These are phyloP conservation scores for Esox lucius DNA, from an alignment of 2,797 vertebrate species.

Conservation along the genomic window DNA sequence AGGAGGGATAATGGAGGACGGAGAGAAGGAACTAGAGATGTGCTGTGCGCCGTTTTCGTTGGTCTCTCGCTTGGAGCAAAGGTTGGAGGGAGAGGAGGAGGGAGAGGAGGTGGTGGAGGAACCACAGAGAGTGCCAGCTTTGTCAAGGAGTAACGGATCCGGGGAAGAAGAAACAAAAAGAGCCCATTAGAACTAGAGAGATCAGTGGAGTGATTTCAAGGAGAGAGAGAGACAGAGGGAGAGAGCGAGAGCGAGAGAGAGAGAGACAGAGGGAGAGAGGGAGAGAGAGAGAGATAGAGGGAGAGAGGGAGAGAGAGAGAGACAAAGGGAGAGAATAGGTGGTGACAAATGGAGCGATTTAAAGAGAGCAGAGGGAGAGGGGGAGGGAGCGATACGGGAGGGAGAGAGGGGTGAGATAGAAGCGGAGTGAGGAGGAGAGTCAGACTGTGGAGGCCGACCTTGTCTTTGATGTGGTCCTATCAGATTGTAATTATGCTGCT, in stretches of 20 bases:
- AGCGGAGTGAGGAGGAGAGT: constrained; percentile 1
- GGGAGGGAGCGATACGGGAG: too few relatives aligned
- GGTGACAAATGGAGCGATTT: constrained; percentile 1
- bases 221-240: too few relatives aligned
- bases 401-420: constrained; percentile 1
- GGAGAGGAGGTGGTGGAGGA: constrained; percentile 21
- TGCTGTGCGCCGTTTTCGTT: too few relatives aligned
- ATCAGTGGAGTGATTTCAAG: constrained; percentile 9
- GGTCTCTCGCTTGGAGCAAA: neutral
- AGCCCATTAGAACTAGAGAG: constrained; percentile 10
- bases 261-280: too few relatives aligned
- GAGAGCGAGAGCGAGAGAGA: neutral
- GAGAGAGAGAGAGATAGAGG: too few relatives aligned
- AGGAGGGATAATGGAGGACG: constrained; percentile 1
- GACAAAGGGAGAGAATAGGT: neutral
- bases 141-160: neutral
- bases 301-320: neutral
- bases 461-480: constrained; percentile 39
- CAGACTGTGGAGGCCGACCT: constrained; percentile 31
- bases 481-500: constrained; percentile 51
- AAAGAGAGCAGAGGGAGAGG: neutral
- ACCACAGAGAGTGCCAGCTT: neutral
- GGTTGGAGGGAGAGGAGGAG: neutral
- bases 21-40: neutral
- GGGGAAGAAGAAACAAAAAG: neutral